Evolutionary conservation across 2,797 vertebrate genomes (phyloP).

Genomic region (Bovichtus variegatus): DNA sequence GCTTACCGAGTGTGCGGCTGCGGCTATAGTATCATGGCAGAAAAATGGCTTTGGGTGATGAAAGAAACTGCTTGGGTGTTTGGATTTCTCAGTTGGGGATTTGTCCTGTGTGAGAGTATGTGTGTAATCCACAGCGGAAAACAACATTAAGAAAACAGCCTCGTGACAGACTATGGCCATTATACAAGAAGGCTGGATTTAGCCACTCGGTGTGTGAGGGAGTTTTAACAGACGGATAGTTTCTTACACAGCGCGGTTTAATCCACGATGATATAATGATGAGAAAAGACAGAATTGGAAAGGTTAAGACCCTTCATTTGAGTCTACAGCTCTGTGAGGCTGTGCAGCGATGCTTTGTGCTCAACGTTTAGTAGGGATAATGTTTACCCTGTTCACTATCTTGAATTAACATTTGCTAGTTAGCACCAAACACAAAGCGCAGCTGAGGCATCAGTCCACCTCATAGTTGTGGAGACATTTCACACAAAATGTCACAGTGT

Average conservation of each 20-base stretch:
- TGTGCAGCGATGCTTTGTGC: background rate
- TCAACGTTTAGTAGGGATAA: background rate
- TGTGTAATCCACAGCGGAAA: constrained; percentile 69
- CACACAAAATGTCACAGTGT: background rate
- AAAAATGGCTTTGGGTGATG: constrained; percentile 67
- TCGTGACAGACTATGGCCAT: constrained; percentile 39
- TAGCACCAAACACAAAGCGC: background rate
- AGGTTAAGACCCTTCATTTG: background rate
- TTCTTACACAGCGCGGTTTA: constrained; percentile 5
- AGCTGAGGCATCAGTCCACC: background rate
- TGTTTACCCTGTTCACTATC: background rate
- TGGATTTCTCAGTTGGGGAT: constrained; percentile 69
- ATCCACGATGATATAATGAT: background rate
- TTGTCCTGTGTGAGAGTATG: constrained; percentile 46
- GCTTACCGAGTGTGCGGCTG: constrained; percentile 31
- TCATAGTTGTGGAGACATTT: background rate
- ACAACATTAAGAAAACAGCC: constrained; percentile 67
- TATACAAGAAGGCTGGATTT: constrained; percentile 38
- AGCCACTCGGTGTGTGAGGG: constrained; percentile 18
- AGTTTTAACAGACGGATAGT: constrained; percentile 5
- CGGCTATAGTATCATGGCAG: constrained; percentile 43
- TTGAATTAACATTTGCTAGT: background rate
- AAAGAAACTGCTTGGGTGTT: constrained; percentile 62
- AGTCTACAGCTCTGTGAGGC: background rate
- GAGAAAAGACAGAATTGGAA: background rate